Conservation (phyloP, 2,797 vertebrate genomes). For the Sarcoramphus papa region DNA sequence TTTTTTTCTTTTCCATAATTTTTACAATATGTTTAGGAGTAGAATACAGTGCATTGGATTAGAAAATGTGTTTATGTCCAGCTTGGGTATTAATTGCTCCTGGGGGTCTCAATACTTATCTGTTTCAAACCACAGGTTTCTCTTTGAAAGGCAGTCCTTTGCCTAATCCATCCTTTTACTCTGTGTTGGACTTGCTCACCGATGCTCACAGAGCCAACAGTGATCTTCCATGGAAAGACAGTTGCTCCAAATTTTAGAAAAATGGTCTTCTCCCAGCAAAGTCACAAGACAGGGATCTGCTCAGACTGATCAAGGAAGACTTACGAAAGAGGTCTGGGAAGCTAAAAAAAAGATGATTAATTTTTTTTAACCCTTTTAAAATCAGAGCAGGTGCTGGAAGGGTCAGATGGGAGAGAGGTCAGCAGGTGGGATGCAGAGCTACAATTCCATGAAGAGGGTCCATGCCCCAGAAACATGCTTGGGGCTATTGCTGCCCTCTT, state of each 20-base stretch:
- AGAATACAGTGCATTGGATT: not conserved
- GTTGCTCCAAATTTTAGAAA: not conserved
- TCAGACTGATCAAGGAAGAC: not conserved
- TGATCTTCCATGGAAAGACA: not conserved
- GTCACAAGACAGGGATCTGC: not conserved
- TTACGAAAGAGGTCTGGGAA: not conserved
- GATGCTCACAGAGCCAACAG: not conserved
- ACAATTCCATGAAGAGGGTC: not conserved
- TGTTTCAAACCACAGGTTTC: not conserved
- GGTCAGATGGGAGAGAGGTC: not conserved
- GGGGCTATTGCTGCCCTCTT: not conserved
- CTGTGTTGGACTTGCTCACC: not conserved
- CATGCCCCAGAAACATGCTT: not conserved
- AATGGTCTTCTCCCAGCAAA: not conserved
- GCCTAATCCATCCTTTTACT: not conserved
- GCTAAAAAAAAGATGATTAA: not conserved
- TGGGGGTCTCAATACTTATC: not conserved
- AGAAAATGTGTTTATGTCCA: not conserved
- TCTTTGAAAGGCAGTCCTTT: not conserved
- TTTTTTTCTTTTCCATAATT: not conserved
- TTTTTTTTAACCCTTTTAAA: not conserved
- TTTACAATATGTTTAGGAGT: not conserved
- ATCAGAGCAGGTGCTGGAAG: not conserved
- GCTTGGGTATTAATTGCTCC: not conserved
- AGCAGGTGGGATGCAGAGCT: not conserved